phyloP scores from a whole-genome alignment of 2,888 invertebrate species.

The Linnaemya vulpina region DNA sequence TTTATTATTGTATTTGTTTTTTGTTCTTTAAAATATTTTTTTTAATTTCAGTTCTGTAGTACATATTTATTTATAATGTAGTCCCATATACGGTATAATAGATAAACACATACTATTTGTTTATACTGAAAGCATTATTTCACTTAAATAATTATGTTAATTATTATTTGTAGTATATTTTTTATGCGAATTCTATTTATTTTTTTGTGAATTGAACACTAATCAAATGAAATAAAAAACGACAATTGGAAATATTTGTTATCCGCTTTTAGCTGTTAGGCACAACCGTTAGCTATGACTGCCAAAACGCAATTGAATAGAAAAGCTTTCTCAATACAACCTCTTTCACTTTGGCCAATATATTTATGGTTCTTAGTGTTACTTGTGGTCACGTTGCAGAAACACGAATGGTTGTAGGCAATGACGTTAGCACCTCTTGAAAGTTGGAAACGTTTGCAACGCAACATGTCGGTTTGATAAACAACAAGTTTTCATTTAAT shows the following conservation, averaged over 20 bases:
- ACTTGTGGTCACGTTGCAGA: constrained; percentile 79
- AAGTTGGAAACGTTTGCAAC: constrained; percentile 56
- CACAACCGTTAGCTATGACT: constrained; percentile 73
- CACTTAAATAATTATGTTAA: constrained; percentile 22
- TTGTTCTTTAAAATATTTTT: background rate
- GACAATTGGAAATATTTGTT: constrained; percentile 31
- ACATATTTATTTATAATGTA: background rate
- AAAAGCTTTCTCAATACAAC: constrained; percentile 79
- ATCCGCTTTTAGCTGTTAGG: constrained; percentile 67
- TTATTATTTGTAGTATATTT: constrained; percentile 1
- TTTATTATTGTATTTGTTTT: constrained; percentile 35
- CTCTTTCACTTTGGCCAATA: constrained; percentile 74
- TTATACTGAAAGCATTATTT: constrained; percentile 24
- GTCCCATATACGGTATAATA: constrained; percentile 32
- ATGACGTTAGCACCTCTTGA: constrained; percentile 66
- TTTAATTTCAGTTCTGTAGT: background rate
- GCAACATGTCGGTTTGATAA: constrained; percentile 60
- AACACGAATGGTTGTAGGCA: constrained; percentile 74
- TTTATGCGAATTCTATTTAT: background rate
- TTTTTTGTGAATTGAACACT: background rate
- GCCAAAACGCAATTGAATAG: constrained; percentile 80
- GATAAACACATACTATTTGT: constrained; percentile 6
- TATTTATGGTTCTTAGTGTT: constrained; percentile 70
- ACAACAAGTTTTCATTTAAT: constrained; percentile 1
- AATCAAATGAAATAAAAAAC: constrained; percentile 9